Base-by-base conservation (phyloP, 2,888 invertebrate species). In the Eupithecia centaureata region DNA sequence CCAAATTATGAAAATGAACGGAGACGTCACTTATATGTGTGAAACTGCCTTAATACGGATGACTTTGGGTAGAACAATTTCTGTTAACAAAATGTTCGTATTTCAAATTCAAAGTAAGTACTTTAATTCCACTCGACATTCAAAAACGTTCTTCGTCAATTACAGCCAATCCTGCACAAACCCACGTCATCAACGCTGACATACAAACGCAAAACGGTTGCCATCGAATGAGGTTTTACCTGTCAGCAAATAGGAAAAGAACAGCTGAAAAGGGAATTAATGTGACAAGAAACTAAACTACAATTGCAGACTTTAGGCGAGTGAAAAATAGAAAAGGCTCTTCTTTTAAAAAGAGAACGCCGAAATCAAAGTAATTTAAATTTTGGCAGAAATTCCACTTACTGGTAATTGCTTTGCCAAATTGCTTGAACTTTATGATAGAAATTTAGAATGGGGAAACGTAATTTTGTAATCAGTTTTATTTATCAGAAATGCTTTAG, bases 261-360 rank as follows among this genome's bases (percentile, higher is more conserved):
- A 52, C 13, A 27, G 25, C 15, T 8, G 52, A 52, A 27, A 15
- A 42, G 38, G 52, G 30, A 65, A 74, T 75, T 72, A 67, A 73
- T 63, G 68, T 56, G 72, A 73, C 70, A 61, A 33, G 54, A 32
- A 52, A 61, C n/a, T 58, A 57, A 57, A 56, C 15, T 54, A 54
- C 28, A 10, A 61, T 38, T 12, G 61, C 47, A 52, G n/a, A 25
- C 35, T 56, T 28, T n/a, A 28, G 62, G 51, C 67, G 30, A 58
- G 56, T 51, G 38, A 42, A 65, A 35, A 47, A 30, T 47, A 18
- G 38, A 59, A 62, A 54, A 32, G 65, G 71, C 77, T 28, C 22
- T 42, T 7, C 30, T n/a, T n/a, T 60, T 60, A 62, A 64, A 61
- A 68, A 27, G 27, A n/a, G n/a, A 68, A 52, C 30, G 5, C n/a